phyloP scores from a whole-genome alignment of 2,888 invertebrate species.

The Galerucella nymphaeae region DNA sequence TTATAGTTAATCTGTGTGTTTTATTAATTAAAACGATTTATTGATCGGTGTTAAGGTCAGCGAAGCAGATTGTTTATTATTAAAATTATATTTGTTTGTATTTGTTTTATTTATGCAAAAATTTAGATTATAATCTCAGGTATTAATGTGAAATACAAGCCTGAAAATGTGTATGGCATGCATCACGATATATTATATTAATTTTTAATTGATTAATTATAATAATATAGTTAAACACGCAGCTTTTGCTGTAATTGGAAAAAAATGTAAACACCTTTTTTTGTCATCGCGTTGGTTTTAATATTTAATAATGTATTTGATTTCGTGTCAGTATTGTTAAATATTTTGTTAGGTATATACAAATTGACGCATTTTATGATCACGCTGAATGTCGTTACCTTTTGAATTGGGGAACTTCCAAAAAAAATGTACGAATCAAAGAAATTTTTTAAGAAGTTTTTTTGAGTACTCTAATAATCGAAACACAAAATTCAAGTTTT shows the following conservation, averaged over 20 bases:
- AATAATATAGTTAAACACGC: constrained; percentile 35
- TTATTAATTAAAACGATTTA: constrained; percentile 12
- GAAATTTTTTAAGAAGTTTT: no score
- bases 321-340: no score
- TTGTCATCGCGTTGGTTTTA: background rate
- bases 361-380: no score
- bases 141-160: background rate
- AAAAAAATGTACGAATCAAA: no score
- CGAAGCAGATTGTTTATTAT: constrained; percentile 3
- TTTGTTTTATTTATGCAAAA: constrained; percentile 11
- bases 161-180: constrained; percentile 36
- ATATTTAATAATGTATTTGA: background rate
- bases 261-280: constrained; percentile 28
- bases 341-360: no score
- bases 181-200: constrained; percentile 33
- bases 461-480: no score
- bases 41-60: constrained; percentile 20
- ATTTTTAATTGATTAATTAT: constrained; percentile 44
- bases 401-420: no score
- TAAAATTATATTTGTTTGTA: constrained; percentile 13
- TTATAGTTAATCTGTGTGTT: background rate
- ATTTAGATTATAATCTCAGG: background rate
- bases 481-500: no score
- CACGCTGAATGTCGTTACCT: no score
- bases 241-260: constrained; percentile 9